Conservation (phyloP, 2,113 vertebrate species). For the Herpetotheres cachinnans region DNA sequence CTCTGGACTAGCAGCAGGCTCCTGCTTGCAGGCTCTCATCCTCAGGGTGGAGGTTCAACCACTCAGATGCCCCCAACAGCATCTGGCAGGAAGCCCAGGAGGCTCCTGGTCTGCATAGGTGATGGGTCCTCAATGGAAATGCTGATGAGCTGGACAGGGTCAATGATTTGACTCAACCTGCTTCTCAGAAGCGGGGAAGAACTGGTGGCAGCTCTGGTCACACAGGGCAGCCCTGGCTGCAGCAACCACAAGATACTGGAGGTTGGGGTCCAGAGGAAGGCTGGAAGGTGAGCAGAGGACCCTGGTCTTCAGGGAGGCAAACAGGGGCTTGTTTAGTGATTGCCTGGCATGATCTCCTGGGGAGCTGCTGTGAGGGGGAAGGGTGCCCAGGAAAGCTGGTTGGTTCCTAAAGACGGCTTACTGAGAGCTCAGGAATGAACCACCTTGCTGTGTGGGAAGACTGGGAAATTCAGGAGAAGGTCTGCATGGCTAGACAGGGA, state of each 20-base stretch:
- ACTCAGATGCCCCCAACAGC: background rate
- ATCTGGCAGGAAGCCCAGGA: background rate
- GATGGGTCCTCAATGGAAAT: background rate
- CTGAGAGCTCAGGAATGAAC: background rate
- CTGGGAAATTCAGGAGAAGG: background rate
- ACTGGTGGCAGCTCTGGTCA: background rate
- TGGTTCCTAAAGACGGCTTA: background rate
- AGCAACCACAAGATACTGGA: background rate
- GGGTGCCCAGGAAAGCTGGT: background rate
- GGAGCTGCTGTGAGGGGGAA: background rate
- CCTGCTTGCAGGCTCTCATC: background rate
- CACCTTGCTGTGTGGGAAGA: background rate
- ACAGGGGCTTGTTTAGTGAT: background rate
- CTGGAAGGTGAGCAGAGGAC: background rate
- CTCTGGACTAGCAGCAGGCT: background rate
- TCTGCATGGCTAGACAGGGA: background rate
- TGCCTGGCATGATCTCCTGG: background rate
- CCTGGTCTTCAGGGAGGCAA: background rate
- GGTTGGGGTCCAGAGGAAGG: background rate
- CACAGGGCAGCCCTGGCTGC: background rate
- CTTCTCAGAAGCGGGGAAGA: background rate
- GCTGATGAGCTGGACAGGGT: background rate
- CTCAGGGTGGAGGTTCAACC: rapidly evolving
- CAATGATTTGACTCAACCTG: background rate
- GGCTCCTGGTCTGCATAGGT: background rate